A percentile compares a stretch with the other conserved stretches of the same genome.
These are phyloP conservation scores for Drosophila rellima DNA, from an alignment of 2,888 invertebrate genomes.

Conservation along the genomic window DNA sequence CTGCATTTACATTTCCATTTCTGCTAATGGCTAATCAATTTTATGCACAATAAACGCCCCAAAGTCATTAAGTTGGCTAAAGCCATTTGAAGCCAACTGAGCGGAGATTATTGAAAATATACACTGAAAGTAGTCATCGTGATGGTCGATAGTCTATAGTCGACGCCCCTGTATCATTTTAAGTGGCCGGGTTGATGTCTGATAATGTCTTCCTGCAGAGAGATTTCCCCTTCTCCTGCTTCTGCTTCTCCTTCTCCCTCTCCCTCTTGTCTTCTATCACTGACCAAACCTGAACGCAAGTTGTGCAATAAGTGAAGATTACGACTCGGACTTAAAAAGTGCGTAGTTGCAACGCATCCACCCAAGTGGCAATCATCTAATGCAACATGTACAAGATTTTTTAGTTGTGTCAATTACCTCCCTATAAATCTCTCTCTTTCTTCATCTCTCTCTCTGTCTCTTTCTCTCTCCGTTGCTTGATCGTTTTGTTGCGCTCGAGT, in stretches of 20 bases:
- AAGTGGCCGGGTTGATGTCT: conserved; percentile 35
- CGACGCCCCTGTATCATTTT: conserved; percentile 14
- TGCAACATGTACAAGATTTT: conserved; percentile 8
- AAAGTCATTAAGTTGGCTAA: conserved; percentile 28
- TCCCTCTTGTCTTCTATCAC: background rate
- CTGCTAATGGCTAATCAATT: conserved; percentile 64
- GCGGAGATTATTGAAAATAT: conserved; percentile 52
- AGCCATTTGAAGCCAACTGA: conserved; percentile 23
- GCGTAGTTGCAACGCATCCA: conserved; percentile 47
- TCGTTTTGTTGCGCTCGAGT: conserved; percentile 70
- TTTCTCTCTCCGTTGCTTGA: conserved; percentile 26
- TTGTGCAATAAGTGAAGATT: conserved; percentile 56
- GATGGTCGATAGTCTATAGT: conserved; percentile 2
- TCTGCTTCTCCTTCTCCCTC: background rate
- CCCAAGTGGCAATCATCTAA: conserved; percentile 26
- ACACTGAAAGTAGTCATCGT: conserved; percentile 8
- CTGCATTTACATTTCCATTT: conserved; percentile 24
- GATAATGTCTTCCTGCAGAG: conserved; percentile 38
- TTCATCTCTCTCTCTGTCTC: background rate
- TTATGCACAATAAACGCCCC: conserved; percentile 36
- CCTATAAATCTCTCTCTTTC: background rate
- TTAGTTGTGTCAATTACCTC: conserved; percentile 13
- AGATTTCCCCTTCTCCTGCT: conserved; percentile 1
- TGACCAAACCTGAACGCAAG: conserved; percentile 13
- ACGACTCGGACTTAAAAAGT: conserved; percentile 43